Base-by-base conservation (phyloP, 1,140 invertebrate genomes). In the Pseudobourletiella spinata region DNA sequence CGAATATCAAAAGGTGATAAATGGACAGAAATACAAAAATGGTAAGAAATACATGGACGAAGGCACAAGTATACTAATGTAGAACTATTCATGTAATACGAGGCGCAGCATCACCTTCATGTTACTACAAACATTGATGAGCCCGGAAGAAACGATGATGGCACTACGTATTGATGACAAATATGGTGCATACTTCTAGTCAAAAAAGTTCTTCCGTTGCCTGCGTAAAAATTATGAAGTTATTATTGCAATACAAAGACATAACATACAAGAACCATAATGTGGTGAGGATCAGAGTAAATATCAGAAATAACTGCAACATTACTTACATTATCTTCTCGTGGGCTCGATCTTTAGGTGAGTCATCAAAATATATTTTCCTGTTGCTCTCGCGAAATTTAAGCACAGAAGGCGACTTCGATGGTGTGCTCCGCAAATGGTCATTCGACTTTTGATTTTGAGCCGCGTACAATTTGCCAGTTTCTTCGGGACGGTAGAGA, bases 401-500 rank as follows among this genome's bases (percentile, higher is more conserved):
- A 8, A 55, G 26, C 4, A 55, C 52, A 20, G 26, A 32, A 15
- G 46, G 24, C 62, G 26, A 61, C 57, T 16, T 72, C 3, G 52
- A 55, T 3, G 52, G 52, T 32, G 52, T 55, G 2, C 28, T 32
- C 20, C 4, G 8, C 29, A 52, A 11, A 11, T 18, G 28, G 6
- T 4, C 25, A 22, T 3, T 3, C 4, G 3, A 3, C 8, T 26
- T 52, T 16, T 4, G 14, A 11, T 18, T 8, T n/a, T 32, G 29
- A 11, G 11, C 6, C 28, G 30, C 50, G 30, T 57, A 60, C 8
- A 58, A 16, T 20, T 39, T 57, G 3, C 43, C 57, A 14, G 39
- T 30, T 22, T 65, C 57, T 14, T 65, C n/a, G 24, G 60, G 51
- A 3, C 65, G 59, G 71, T 80, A 79, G 0, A 84, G 75, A 69